Percentiles rank a stretch among this genome's conserved stretches.
Conservation (phyloP, 2,113 vertebrate species). For the Trematocara variabile region DNA sequence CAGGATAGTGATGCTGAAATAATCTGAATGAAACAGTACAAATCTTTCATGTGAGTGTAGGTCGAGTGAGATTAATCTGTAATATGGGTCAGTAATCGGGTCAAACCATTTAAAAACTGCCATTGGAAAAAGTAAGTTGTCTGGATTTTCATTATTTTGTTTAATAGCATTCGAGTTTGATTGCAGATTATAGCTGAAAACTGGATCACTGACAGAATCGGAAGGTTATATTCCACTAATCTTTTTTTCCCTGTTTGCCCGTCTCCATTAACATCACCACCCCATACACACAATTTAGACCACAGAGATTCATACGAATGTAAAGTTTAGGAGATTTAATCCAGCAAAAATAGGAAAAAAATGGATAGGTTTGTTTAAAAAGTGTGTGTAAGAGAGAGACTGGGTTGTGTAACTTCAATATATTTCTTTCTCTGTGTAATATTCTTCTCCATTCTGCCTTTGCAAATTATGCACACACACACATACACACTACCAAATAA, state of each 20-base stretch:
- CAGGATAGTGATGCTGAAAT: background rate
- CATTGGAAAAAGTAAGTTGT: background rate
- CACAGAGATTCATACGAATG: background rate
- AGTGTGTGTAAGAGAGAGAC: background rate
- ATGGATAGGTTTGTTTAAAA: background rate
- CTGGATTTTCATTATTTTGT: background rate
- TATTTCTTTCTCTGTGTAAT: conserved; percentile 10
- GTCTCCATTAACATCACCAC: background rate
- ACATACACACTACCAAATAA: background rate
- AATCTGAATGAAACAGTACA: background rate
- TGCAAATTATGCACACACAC: background rate
- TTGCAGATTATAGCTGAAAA: conserved; percentile 8
- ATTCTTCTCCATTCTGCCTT: background rate
- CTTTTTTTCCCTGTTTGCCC: background rate
- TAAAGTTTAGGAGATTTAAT: background rate
- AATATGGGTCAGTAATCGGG: background rate
- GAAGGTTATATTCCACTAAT: background rate
- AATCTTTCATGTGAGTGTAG: background rate
- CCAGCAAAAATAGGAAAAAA: background rate
- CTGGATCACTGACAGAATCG: background rate
- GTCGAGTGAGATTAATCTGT: background rate
- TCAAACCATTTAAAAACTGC: background rate
- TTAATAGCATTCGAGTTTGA: background rate
- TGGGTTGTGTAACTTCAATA: background rate
- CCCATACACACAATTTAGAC: background rate